These are phyloP conservation scores for Balearica regulorum DNA, from an alignment of 2,797 vertebrate species.

Conservation along the genomic window DNA sequence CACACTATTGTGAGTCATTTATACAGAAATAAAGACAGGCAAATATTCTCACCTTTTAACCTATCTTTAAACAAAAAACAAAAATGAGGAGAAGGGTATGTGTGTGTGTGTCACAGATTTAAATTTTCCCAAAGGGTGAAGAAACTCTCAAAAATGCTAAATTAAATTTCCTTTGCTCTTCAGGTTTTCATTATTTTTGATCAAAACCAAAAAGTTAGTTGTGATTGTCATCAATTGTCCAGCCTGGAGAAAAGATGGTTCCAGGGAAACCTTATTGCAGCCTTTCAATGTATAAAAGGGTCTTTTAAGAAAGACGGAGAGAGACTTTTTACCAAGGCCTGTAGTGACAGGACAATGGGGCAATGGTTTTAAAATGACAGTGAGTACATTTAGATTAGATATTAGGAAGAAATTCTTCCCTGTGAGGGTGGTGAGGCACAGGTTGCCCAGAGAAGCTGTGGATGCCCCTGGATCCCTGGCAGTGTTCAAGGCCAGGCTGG, in stretches of 20 bases:
- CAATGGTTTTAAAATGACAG: accelerated
- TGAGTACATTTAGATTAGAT: neutral
- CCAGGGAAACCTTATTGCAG: neutral
- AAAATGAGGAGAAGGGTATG: neutral
- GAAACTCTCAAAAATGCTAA: neutral
- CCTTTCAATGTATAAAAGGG: neutral
- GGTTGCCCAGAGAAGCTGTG: neutral
- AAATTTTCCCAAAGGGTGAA: neutral
- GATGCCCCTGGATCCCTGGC: accelerated
- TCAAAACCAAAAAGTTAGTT: neutral
- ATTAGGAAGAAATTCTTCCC: neutral
- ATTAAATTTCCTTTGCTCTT: slow-evolving; percentile 8
- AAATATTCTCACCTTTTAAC: neutral
- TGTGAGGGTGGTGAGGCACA: neutral
- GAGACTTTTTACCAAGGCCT: neutral
- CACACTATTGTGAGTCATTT: neutral
- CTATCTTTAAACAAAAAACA: neutral
- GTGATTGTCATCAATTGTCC: neutral
- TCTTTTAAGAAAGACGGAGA: neutral
- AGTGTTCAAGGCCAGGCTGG: neutral
- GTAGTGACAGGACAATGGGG: neutral
- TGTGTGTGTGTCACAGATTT: neutral
- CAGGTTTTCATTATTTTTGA: neutral
- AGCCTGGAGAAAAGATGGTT: neutral
- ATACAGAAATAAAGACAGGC: neutral